Evolutionary conservation across 2,888 invertebrate species (phyloP).

Genomic region (Cantharis lateralis): DNA sequence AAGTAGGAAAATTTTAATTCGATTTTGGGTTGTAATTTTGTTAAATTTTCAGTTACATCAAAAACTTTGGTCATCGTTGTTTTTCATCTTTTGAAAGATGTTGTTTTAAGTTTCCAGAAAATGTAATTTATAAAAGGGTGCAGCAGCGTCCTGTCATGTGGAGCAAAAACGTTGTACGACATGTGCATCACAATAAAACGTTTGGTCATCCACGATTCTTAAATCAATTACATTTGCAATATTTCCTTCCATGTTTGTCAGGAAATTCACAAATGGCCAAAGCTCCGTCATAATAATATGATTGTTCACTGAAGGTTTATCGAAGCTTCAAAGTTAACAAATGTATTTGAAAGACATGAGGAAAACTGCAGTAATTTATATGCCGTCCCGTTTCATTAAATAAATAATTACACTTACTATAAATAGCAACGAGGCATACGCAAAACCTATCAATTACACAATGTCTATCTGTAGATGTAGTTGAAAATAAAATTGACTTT

Average conservation of each 20-base stretch:
- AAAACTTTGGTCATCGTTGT: neutral
- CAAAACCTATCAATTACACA: slow-evolving; percentile 33
- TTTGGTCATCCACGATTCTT: neutral
- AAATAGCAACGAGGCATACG: slow-evolving; percentile 30
- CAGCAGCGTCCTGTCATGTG: neutral
- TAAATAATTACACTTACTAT: slow-evolving; percentile 35
- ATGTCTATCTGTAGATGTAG: slow-evolving; percentile 16
- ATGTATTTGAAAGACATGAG: slow-evolving; percentile 24
- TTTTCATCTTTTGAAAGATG: neutral
- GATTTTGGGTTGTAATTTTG: neutral
- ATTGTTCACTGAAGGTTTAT: neutral
- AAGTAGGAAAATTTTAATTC: neutral
- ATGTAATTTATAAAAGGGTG: neutral
- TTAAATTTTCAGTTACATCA: neutral
- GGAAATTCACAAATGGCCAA: neutral
- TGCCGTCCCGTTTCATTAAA: slow-evolving; percentile 35
- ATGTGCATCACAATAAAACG: neutral
- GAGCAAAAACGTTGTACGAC: neutral
- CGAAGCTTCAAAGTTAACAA: slow-evolving; percentile 8
- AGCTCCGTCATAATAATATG: neutral
- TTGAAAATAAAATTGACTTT: neutral
- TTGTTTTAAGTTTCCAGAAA: neutral
- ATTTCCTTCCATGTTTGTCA: neutral
- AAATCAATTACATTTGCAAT: neutral
- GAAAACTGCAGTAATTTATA: slow-evolving; percentile 31